These are phyloP conservation scores for Diplazon laetatorius DNA, from an alignment of 2,888 invertebrate species.

Conservation along the genomic window DNA sequence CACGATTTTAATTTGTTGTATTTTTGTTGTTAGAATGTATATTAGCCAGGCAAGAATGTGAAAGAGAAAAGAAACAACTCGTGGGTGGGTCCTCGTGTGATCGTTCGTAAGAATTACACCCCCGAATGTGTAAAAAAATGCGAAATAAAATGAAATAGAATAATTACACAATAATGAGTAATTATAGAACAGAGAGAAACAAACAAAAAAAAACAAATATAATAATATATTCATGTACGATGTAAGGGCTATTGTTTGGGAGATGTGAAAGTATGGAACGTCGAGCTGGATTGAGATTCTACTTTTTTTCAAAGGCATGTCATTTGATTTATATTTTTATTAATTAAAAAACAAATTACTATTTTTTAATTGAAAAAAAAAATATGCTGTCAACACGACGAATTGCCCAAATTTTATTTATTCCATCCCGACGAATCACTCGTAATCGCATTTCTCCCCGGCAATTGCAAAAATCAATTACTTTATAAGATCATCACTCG, in stretches of 20 bases:
- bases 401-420: too few relatives aligned
- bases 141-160: conserved; percentile 35
- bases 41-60: conserved; percentile 50
- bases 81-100: conserved; percentile 49
- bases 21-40: conserved; percentile 64
- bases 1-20: conserved; percentile 64
- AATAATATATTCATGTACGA: conserved; percentile 67
- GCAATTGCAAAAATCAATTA: conserved; percentile 50
- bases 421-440: too few relatives aligned
- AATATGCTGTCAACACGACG: too few relatives aligned
- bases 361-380: too few relatives aligned
- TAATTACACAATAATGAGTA: conserved; percentile 54
- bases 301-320: too few relatives aligned
- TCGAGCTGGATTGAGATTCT: too few relatives aligned
- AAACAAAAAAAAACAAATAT: too few relatives aligned
- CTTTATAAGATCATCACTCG: conserved; percentile 47
- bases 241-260: conserved; percentile 26
- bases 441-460: too few relatives aligned
- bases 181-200: conserved; percentile 60
- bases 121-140: conserved; percentile 16
- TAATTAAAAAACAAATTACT: too few relatives aligned
- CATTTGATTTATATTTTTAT: too few relatives aligned
- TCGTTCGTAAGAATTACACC: conserved; percentile 54
- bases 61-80: too few relatives aligned
- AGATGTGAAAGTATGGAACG: too few relatives aligned